Conservation (phyloP, 2,888 invertebrate genomes). For the Drosophila colorata region DNA sequence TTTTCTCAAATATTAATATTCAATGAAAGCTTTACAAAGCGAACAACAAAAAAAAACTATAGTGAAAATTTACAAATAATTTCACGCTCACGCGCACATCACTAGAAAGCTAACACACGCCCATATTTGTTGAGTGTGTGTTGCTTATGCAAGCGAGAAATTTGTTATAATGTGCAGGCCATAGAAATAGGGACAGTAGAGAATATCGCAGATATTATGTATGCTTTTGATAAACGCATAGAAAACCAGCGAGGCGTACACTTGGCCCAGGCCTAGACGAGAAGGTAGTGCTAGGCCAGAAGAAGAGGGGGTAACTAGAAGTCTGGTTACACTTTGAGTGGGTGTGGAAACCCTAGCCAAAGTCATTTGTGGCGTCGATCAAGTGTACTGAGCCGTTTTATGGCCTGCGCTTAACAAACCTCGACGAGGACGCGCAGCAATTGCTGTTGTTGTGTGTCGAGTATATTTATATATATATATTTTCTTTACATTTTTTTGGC, state of each 20-base stretch:
- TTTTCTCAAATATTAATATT: too few relatives aligned
- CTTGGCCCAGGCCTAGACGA: slow-evolving; percentile 59
- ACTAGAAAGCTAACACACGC: slow-evolving; percentile 40
- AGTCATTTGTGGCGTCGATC: slow-evolving; percentile 79
- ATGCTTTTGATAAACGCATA: slow-evolving; percentile 80
- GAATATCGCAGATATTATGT: slow-evolving; percentile 63
- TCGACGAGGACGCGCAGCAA: slow-evolving; percentile 56
- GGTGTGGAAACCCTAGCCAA: slow-evolving; percentile 58
- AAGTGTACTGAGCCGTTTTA: slow-evolving; percentile 81
- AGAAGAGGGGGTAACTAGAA: too few relatives aligned
- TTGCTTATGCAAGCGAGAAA: slow-evolving; percentile 81
- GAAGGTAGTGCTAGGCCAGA: neutral
- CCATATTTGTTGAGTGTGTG: slow-evolving; percentile 63
- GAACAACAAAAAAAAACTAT: slow-evolving; percentile 3
- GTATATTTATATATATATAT: slow-evolving; percentile 8
- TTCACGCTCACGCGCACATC: slow-evolving; percentile 49
- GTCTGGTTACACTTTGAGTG: too few relatives aligned
- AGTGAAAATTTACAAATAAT: slow-evolving; percentile 3
- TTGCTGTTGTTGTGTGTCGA: slow-evolving; percentile 28
- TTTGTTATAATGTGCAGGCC: slow-evolving; percentile 78
- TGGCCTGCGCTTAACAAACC: slow-evolving; percentile 78
- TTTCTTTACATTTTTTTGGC: slow-evolving; percentile 8
- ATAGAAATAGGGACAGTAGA: slow-evolving; percentile 54
- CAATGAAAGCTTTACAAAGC: too few relatives aligned
- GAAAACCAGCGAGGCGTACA: slow-evolving; percentile 73